Evolutionary conservation across 1,140 invertebrate species (phyloP).

Genomic region (Campoletis sonorensis): DNA sequence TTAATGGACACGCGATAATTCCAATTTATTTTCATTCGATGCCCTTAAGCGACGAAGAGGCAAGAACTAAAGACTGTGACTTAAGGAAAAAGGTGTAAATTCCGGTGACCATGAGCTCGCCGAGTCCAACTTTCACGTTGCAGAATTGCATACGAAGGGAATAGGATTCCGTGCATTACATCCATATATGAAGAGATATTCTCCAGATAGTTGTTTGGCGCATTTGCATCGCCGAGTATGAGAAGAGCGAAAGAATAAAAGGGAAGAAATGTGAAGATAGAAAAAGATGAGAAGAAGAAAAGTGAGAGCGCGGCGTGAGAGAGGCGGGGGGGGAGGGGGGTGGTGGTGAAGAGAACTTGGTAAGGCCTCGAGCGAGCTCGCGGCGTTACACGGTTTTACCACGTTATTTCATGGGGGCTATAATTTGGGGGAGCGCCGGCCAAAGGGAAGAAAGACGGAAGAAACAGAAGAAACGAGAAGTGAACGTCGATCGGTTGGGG

Average conservation of each 20-base stretch:
- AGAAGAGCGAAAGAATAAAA: neutral
- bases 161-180: neutral
- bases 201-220: constrained; percentile 12
- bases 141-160: neutral
- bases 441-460: constrained; percentile 47
- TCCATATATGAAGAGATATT: constrained; percentile 32
- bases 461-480: constrained; percentile 45
- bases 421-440: constrained; percentile 69
- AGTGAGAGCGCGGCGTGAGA: constrained; percentile 26
- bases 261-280: constrained; percentile 7
- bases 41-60: too few species aligned
- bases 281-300: constrained; percentile 46
- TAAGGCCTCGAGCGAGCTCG: constrained; percentile 55
- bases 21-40: too few species aligned
- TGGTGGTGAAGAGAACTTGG: constrained; percentile 46
- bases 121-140: neutral
- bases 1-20: too few species aligned
- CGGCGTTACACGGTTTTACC: constrained; percentile 67
- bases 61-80: too few species aligned
- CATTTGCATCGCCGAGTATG: constrained; percentile 17
- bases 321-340: neutral
- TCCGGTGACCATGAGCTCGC: too few species aligned
- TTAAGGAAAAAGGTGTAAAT: too few species aligned
- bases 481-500: constrained; percentile 26
- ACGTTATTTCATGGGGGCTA: constrained; percentile 74